phyloP scores from a whole-genome alignment of 2,797 vertebrate genomes.

The Gadopsis bispinosus region DNA sequence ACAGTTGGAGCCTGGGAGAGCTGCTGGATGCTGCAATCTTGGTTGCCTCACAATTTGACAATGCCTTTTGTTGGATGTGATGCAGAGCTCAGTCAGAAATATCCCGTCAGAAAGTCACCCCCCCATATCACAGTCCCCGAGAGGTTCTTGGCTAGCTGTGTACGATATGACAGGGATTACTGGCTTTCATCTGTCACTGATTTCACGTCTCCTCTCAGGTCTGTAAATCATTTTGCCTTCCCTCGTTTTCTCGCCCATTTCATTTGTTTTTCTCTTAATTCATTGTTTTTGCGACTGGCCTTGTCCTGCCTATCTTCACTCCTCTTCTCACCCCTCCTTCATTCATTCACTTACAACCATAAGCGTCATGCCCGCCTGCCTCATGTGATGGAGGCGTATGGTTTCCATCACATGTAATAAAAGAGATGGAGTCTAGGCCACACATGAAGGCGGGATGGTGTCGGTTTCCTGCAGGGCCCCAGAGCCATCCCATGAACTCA shows the following conservation, averaged over 20 bases:
- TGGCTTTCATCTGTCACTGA: constrained; percentile 44
- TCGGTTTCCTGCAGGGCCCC: constrained; percentile 61
- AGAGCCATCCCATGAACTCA: constrained; percentile 65
- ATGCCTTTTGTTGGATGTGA: constrained; percentile 40
- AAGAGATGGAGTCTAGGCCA: constrained; percentile 69
- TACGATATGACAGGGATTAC: constrained; percentile 22
- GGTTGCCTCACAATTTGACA: constrained; percentile 51
- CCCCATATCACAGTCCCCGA: constrained; percentile 21
- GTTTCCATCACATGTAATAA: constrained; percentile 77
- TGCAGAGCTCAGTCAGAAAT: constrained; percentile 33
- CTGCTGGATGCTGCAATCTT: constrained; percentile 50
- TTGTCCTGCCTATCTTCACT: constrained; percentile 30
- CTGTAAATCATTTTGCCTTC: constrained; percentile 23
- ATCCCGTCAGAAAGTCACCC: constrained; percentile 40
- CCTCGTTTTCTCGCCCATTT: constrained; percentile 8
- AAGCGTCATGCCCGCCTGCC: constrained; percentile 42
- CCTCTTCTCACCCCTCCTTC: constrained; percentile 23
- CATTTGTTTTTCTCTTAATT: not conserved
- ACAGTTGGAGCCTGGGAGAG: constrained; percentile 50
- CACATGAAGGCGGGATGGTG: constrained; percentile 71
- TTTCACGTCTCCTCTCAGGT: constrained; percentile 34
- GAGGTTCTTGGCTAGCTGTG: constrained; percentile 43
- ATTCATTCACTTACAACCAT: constrained; percentile 38
- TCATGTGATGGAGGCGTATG: constrained; percentile 66
- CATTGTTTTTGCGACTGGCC: constrained; percentile 13